Conservation (phyloP, 2,113 vertebrate genomes). For the Leptodactylus fuscus region DNA sequence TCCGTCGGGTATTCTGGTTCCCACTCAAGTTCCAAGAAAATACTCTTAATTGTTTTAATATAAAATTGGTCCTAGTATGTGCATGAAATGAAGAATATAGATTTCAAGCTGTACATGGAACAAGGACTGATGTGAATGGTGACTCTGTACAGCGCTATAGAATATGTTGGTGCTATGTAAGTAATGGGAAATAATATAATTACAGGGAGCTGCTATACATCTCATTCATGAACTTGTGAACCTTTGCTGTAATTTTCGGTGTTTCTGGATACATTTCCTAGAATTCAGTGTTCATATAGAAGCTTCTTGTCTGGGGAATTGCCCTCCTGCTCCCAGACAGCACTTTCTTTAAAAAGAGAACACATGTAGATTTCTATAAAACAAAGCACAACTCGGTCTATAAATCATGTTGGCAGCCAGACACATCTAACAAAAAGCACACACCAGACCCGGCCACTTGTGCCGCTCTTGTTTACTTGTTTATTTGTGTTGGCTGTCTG, state of each 20-base stretch:
- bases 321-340: background rate
- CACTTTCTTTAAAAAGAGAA: background rate
- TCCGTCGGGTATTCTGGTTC: no score
- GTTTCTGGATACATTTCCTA: background rate
- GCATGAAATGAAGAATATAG: background rate
- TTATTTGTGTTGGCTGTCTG: background rate
- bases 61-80: no score
- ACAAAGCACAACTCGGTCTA: background rate
- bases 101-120: no score
- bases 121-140: background rate
- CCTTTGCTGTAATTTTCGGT: background rate
- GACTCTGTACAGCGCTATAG: background rate
- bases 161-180: background rate
- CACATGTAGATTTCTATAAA: background rate
- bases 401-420: conserved; percentile 40
- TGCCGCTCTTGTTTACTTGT: conserved; percentile 25
- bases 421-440: conserved; percentile 20
- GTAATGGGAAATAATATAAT: background rate
- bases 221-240: background rate
- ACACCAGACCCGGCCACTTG: background rate
- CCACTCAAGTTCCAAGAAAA: no score
- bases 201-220: background rate
- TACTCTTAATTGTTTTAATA: no score
- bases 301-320: background rate
- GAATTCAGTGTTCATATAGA: background rate